A percentile compares a stretch with the other conserved stretches of the same genome.
Evolutionary conservation across 2,797 vertebrate genomes (phyloP).

Genomic region (Zenarchopterus dispar): DNA sequence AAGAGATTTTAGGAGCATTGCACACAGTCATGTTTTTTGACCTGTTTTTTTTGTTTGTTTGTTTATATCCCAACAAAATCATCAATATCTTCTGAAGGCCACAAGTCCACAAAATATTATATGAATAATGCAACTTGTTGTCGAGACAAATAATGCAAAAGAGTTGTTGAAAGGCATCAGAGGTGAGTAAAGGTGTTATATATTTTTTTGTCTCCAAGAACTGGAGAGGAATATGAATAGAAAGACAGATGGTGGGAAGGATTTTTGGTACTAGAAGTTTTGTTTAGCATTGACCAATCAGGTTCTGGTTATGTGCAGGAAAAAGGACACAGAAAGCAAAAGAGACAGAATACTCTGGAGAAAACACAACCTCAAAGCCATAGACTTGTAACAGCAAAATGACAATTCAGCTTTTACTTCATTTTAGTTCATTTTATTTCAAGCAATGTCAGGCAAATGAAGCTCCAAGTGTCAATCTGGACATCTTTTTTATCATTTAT

Average conservation of each 20-base stretch:
- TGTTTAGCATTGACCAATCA: too few species aligned
- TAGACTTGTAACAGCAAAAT: background rate
- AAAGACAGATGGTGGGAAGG: too few species aligned
- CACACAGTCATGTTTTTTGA: too few species aligned
- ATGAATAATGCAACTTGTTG: too few species aligned
- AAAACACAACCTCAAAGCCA: background rate
- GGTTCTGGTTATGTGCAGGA: background rate
- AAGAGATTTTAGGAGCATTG: too few species aligned
- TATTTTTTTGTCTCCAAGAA: too few species aligned
- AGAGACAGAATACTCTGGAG: background rate
- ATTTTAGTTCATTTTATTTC: background rate
- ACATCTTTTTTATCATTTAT: background rate
- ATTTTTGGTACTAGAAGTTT: too few species aligned
- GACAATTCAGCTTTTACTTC: background rate
- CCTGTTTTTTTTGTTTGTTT: too few species aligned
- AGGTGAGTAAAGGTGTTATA: background rate
- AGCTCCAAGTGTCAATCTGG: background rate
- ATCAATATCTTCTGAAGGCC: too few species aligned
- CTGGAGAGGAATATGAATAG: too few species aligned
- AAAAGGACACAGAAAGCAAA: background rate
- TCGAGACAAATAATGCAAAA: background rate
- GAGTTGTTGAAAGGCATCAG: constrained; percentile 2
- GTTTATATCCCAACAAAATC: too few species aligned
- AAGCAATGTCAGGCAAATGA: background rate
- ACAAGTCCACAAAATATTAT: too few species aligned